A percentile compares a stretch with the other conserved stretches of the same genome.
phyloP scores from a whole-genome alignment of 2,888 invertebrate genomes.

The Scaptomyza cyrtandrae region DNA sequence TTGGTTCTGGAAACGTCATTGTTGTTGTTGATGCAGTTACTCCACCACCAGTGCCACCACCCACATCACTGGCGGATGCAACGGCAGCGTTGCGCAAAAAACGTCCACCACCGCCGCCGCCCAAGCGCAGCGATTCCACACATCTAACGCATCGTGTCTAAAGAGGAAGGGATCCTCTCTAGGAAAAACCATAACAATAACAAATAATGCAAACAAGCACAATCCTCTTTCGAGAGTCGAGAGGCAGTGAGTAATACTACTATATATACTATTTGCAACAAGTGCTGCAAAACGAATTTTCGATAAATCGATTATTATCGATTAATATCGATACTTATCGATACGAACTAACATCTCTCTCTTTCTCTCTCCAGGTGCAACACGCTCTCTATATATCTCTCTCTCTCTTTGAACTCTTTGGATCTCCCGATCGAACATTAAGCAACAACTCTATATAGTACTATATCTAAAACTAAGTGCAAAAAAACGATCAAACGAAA shows the following conservation, averaged over 20 bases:
- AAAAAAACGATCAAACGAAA: conserved; percentile 16
- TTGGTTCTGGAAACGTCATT: conserved; percentile 85
- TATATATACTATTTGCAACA: no score
- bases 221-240: neutral
- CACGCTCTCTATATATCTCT: neutral
- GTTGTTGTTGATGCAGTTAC: conserved; percentile 20
- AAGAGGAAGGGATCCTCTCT: no score
- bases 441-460: neutral
- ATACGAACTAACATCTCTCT: neutral
- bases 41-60: conserved; percentile 52
- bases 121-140: conserved; percentile 94
- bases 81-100: conserved; percentile 86
- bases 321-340: no score
- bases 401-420: conserved; percentile 1
- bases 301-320: no score
- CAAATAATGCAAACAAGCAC: no score
- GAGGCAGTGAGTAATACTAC: conserved; percentile 33
- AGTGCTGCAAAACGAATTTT: no score
- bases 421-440: conserved; percentile 12
- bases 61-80: conserved; percentile 46
- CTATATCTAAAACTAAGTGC: conserved; percentile 50
- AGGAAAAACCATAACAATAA: no score
- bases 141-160: conserved; percentile 87
- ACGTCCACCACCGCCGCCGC: conserved; percentile 95
- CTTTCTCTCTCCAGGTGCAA: conserved; percentile 3